phyloP scores from a whole-genome alignment of 2,888 invertebrate species.

The Drosophila sordidula region DNA sequence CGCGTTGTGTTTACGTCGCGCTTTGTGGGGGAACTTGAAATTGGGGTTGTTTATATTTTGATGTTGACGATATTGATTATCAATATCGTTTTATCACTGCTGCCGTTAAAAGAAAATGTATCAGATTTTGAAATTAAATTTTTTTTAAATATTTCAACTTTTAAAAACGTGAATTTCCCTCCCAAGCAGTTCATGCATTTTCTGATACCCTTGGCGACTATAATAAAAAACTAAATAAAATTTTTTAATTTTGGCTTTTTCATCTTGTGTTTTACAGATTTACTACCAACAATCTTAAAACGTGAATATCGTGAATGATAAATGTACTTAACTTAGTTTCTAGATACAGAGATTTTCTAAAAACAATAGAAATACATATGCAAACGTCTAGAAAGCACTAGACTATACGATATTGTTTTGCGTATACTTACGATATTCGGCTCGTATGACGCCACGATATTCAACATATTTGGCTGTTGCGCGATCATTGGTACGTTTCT shows the following conservation, averaged over 20 bases:
- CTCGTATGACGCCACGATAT: constrained; percentile 3
- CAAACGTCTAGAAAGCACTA: background rate
- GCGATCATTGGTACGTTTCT: constrained; percentile 11
- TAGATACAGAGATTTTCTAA: background rate
- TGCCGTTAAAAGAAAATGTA: background rate
- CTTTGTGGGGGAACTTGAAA: constrained; percentile 1
- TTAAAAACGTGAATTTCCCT: background rate
- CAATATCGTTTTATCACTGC: constrained; percentile 28
- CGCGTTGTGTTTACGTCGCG: background rate
- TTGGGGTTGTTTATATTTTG: constrained; percentile 30
- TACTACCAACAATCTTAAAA: background rate
- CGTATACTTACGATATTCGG: background rate
- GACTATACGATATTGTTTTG: background rate
- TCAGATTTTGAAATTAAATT: background rate
- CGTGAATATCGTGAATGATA: background rate
- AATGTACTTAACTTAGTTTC: background rate
- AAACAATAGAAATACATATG: constrained; percentile 3
- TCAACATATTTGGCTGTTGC: background rate
- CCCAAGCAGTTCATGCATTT: background rate
- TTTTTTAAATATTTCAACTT: background rate
- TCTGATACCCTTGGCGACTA: background rate
- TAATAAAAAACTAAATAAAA: too few species aligned
- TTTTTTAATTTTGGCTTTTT: background rate
- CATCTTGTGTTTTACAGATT: background rate
- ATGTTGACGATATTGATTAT: constrained; percentile 36